phyloP scores from a whole-genome alignment of 2,888 invertebrate species.

The Euplagia quadripunctaria region DNA sequence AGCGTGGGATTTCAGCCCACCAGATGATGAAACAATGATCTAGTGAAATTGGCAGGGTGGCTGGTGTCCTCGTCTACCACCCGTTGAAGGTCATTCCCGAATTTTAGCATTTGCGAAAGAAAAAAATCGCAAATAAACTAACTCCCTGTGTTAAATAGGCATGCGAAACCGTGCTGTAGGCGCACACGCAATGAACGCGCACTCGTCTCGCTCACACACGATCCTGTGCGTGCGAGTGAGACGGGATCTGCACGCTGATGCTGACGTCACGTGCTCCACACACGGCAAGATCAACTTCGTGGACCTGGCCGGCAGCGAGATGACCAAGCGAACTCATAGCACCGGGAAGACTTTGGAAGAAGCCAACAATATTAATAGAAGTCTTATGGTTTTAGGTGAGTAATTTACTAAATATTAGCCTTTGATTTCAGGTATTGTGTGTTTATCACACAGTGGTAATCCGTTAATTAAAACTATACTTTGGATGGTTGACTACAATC shows the following conservation, averaged over 20 bases:
- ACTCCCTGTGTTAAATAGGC: constrained; percentile 83
- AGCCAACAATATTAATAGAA: constrained; percentile 98
- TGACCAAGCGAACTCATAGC: constrained; percentile 96
- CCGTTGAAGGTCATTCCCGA: too few relatives aligned
- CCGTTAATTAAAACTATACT: too few relatives aligned
- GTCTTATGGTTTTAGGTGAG: constrained; percentile 96
- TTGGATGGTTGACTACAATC: too few relatives aligned
- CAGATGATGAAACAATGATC: too few relatives aligned
- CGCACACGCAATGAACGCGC: constrained; percentile 96
- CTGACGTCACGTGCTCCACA: constrained; percentile 94
- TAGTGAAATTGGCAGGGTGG: too few relatives aligned
- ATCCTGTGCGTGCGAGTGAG: constrained; percentile 96
- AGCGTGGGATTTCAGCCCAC: background rate
- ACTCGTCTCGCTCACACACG: constrained; percentile 97
- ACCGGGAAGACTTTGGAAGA: constrained; percentile 96
- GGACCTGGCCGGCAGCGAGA: constrained; percentile 98
- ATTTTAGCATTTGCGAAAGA: too few relatives aligned
- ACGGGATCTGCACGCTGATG: constrained; percentile 92
- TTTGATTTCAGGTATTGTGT: too few relatives aligned
- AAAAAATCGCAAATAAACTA: too few relatives aligned
- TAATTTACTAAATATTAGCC: background rate
- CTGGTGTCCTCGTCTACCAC: too few relatives aligned
- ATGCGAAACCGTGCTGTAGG: constrained; percentile 96
- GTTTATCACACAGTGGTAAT: too few relatives aligned
- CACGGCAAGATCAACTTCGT: constrained; percentile 98